These are phyloP conservation scores for Danio jaintianensis DNA, from an alignment of 2,797 vertebrate species.

Conservation along the genomic window DNA sequence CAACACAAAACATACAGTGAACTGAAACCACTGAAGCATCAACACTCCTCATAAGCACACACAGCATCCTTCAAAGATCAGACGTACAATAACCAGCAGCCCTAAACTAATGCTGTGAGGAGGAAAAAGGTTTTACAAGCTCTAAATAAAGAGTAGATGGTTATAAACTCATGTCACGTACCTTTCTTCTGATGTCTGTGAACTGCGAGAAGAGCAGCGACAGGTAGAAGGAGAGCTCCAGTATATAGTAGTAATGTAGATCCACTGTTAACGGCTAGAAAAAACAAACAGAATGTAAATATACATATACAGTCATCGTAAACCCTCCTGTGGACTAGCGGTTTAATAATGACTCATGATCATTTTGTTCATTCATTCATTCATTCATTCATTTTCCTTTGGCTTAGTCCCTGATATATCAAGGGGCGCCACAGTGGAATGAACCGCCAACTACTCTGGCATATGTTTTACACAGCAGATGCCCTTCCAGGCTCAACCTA, in stretches of 20 bases:
- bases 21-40: not conserved
- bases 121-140: not conserved
- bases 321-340: too few relatives aligned
- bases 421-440: too few relatives aligned
- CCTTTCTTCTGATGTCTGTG: slow-evolving; percentile 98
- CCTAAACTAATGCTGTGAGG: not conserved
- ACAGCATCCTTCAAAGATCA: not conserved
- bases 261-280: slow-evolving; percentile 92
- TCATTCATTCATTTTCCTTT: too few relatives aligned
- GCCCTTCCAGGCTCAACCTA: too few relatives aligned
- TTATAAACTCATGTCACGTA: slow-evolving; percentile 72
- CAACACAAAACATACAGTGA: not conserved
- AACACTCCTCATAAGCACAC: not conserved
- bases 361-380: too few relatives aligned
- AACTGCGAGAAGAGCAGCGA: slow-evolving; percentile 97
- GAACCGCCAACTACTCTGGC: too few relatives aligned
- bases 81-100: not conserved
- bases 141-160: not conserved
- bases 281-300: slow-evolving; percentile 51
- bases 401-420: too few relatives aligned
- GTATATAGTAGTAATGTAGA: slow-evolving; percentile 95
- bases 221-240: slow-evolving; percentile 97
- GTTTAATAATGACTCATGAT: too few relatives aligned
- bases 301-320: too few relatives aligned
- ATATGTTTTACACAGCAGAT: too few relatives aligned